Percentiles rank a stretch among this genome's conserved stretches.
Conservation (phyloP, 2,113 vertebrate genomes). For the Phoxinus phoxinus region DNA sequence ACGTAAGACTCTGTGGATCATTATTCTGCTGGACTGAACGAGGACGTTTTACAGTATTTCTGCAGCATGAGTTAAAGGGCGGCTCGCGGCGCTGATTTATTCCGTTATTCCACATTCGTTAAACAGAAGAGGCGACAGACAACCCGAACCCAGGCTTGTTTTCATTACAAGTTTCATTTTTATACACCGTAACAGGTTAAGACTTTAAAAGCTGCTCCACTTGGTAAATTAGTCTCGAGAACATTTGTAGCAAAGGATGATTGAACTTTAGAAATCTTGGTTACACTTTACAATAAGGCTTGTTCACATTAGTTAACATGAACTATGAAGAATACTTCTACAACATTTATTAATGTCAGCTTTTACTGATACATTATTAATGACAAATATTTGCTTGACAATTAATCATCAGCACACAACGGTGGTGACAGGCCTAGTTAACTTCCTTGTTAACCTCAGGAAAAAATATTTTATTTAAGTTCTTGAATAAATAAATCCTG, state of each 20-base stretch:
- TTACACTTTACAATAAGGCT: too few species aligned
- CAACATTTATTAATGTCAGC: too few species aligned
- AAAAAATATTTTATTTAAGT: too few species aligned
- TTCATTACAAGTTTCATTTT: slow-evolving; percentile 80
- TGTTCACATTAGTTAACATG: too few species aligned
- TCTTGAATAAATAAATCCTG: too few species aligned
- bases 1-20: slow-evolving; percentile 53
- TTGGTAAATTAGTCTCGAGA: slow-evolving; percentile 84
- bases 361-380: too few species aligned
- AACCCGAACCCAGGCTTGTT: slow-evolving; percentile 82
- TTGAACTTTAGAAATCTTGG: not conserved
- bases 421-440: too few species aligned
- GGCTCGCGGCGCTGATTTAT: slow-evolving; percentile 68
- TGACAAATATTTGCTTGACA: too few species aligned
- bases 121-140: slow-evolving; percentile 73
- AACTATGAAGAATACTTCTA: too few species aligned
- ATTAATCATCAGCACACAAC: too few species aligned
- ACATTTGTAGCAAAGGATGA: slow-evolving; percentile 51
- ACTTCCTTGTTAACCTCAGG: too few species aligned
- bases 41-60: slow-evolving; percentile 56
- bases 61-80: slow-evolving; percentile 48
- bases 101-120: slow-evolving; percentile 76
- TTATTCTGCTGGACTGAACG: slow-evolving; percentile 63
- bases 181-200: slow-evolving; percentile 70
- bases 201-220: slow-evolving; percentile 78